Evolutionary conservation across 2,888 invertebrate species (phyloP).

Genomic region (Trichopoda pennipes): DNA sequence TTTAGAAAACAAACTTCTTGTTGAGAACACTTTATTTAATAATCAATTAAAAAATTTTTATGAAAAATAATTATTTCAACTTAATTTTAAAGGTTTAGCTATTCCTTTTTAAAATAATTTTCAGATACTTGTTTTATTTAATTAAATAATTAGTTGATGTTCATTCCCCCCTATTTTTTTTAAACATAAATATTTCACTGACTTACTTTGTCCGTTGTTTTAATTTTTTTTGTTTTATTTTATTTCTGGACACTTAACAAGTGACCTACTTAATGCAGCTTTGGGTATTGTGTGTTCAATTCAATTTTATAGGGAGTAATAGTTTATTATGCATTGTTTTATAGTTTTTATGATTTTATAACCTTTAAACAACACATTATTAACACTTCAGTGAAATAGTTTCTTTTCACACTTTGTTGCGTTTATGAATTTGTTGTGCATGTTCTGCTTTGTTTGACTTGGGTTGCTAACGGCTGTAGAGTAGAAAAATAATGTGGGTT

Average conservation of each 20-base stretch:
- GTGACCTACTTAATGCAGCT: slow-evolving; percentile 29
- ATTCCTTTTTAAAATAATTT: too few species aligned
- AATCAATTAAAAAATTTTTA: too few species aligned
- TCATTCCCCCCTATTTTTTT: too few species aligned
- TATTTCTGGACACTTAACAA: slow-evolving; percentile 11
- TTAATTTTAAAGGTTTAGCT: too few species aligned
- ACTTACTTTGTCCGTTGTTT: too few species aligned
- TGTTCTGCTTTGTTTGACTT: slow-evolving; percentile 5
- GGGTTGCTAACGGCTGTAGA: background rate
- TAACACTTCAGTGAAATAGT: slow-evolving; percentile 54
- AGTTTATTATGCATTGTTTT: slow-evolving; percentile 16
- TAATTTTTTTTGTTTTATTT: background rate
- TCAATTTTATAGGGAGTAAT: background rate
- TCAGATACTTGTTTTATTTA: too few species aligned
- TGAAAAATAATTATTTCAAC: too few species aligned
- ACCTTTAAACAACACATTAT: slow-evolving; percentile 44
- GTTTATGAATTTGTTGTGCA: slow-evolving; percentile 2
- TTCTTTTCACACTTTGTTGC: slow-evolving; percentile 2
- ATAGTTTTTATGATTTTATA: slow-evolving; percentile 39
- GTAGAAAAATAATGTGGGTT: background rate
- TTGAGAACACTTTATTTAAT: too few species aligned
- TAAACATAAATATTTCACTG: too few species aligned
- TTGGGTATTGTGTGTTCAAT: background rate
- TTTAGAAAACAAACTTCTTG: too few species aligned
- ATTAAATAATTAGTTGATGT: too few species aligned